phyloP scores from a whole-genome alignment of 1,140 invertebrate species.

The Drosophila eugracilis region DNA sequence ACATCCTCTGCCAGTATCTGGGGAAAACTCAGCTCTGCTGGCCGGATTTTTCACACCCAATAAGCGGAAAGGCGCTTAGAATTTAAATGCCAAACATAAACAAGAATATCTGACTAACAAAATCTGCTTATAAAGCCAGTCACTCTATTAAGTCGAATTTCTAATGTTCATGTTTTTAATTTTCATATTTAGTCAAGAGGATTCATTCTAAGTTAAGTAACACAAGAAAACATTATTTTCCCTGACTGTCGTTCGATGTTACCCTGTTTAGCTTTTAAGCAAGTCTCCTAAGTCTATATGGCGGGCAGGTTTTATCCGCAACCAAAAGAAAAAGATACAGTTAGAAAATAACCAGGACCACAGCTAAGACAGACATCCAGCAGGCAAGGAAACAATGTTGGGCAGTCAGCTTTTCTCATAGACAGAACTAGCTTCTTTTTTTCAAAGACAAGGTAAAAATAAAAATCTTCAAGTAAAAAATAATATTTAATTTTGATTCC shows the following conservation, averaged over 20 bases:
- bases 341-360: slow-evolving; percentile 14
- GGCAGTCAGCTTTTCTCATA: neutral
- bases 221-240: no score
- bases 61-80: slow-evolving; percentile 48
- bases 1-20: slow-evolving; percentile 6
- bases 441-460: no score
- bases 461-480: no score
- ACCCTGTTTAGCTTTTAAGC: neutral
- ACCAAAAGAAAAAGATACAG: slow-evolving; percentile 55
- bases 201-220: no score
- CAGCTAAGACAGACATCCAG: slow-evolving; percentile 1
- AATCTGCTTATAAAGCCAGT: slow-evolving; percentile 5
- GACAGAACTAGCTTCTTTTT: neutral
- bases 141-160: neutral
- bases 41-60: slow-evolving; percentile 44
- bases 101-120: slow-evolving; percentile 20
- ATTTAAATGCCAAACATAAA: slow-evolving; percentile 62
- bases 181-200: no score
- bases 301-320: slow-evolving; percentile 55
- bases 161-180: neutral
- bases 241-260: neutral
- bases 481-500: no score
- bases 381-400: neutral
- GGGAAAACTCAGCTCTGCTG: slow-evolving; percentile 13
- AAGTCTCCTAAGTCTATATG: slow-evolving; percentile 40